These are phyloP conservation scores for Apotomis turbidana DNA, from an alignment of 2,888 invertebrate genomes.

Conservation along the genomic window DNA sequence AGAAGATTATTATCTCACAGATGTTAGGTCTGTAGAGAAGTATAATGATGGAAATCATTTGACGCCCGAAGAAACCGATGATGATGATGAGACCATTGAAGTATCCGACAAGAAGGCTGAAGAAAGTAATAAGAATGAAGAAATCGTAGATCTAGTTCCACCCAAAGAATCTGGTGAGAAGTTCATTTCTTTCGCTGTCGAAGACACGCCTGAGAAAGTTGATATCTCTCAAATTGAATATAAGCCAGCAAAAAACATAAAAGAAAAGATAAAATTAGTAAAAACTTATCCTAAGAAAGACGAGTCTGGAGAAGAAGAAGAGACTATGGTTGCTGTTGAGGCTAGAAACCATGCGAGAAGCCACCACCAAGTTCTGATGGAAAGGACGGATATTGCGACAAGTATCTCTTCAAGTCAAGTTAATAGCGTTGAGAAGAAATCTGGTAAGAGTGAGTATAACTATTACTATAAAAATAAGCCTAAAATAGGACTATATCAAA, in stretches of 20 bases:
- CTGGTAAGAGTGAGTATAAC: slow-evolving; percentile 64
- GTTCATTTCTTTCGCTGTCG: slow-evolving; percentile 78
- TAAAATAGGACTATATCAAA: too few relatives aligned
- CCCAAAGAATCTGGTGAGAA: slow-evolving; percentile 81
- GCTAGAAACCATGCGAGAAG: slow-evolving; percentile 79
- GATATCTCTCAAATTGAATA: slow-evolving; percentile 65
- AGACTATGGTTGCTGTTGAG: slow-evolving; percentile 86
- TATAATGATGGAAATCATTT: slow-evolving; percentile 63
- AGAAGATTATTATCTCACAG: slow-evolving; percentile 84
- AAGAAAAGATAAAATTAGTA: slow-evolving; percentile 81
- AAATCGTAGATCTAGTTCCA: slow-evolving; percentile 65
- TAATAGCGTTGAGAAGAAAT: slow-evolving; percentile 84
- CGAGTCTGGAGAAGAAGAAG: slow-evolving; percentile 78
- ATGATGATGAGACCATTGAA: slow-evolving; percentile 62
- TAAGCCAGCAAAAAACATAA: slow-evolving; percentile 78
- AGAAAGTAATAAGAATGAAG: slow-evolving; percentile 60
- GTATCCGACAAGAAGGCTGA: slow-evolving; percentile 64
- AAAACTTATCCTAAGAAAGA: slow-evolving; percentile 79
- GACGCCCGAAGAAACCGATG: slow-evolving; percentile 59
- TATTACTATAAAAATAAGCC: not conserved
- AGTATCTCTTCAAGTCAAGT: slow-evolving; percentile 77
- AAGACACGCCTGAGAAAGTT: slow-evolving; percentile 75
- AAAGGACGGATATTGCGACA: slow-evolving; percentile 81
- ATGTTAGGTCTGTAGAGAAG: slow-evolving; percentile 83
- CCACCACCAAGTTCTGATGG: slow-evolving; percentile 62